Evolutionary conservation across 2,797 vertebrate genomes (phyloP).

Genomic region (Liasis olivaceus): DNA sequence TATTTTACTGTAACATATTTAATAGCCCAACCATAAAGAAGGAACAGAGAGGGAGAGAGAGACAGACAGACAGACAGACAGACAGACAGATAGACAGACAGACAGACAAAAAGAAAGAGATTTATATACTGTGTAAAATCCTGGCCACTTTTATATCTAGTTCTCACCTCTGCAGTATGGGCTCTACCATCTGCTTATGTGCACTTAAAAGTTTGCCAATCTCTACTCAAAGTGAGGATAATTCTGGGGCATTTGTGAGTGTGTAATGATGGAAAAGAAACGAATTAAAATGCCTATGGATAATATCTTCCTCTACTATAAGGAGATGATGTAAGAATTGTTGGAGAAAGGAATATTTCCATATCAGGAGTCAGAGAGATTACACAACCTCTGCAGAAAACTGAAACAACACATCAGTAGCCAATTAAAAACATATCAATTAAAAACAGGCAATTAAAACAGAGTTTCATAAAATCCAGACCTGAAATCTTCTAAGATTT

Average conservation of each 20-base stretch:
- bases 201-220: not conserved
- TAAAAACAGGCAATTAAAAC: not conserved
- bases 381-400: not conserved
- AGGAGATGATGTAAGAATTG: too few relatives aligned
- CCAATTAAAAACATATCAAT: not conserved
- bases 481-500: not conserved
- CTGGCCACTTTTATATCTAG: not conserved
- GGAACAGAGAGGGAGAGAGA: not conserved
- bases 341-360: too few relatives aligned
- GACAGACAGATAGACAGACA: too few relatives aligned
- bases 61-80: too few relatives aligned
- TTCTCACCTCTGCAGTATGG: not conserved
- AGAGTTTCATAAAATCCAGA: not conserved
- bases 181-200: not conserved
- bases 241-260: not conserved
- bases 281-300: too few relatives aligned
- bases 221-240: not conserved
- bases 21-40: not conserved
- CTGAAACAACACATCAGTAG: not conserved
- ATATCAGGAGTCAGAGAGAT: too few relatives aligned
- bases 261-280: too few relatives aligned
- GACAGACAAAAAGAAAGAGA: not conserved
- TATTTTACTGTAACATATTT: not conserved
- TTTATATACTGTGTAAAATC: not conserved
- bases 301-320: too few relatives aligned